Conservation (phyloP, 1,140 invertebrate genomes). For the Telenomus remus region DNA sequence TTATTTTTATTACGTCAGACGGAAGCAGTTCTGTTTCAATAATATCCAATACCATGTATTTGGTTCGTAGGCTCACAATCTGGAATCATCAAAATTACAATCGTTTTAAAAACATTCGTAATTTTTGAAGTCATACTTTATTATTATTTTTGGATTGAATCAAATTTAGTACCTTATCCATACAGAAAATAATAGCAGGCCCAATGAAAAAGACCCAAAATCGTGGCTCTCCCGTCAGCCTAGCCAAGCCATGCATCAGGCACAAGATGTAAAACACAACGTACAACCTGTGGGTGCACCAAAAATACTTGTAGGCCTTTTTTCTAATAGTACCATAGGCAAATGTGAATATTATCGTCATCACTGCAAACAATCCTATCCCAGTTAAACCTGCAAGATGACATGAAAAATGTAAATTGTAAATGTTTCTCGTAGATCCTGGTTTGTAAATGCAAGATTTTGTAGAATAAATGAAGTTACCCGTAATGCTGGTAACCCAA, state of each 20-base stretch:
- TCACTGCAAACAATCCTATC: constrained; percentile 93
- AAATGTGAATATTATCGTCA: constrained; percentile 98
- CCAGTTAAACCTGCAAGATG: constrained; percentile 90
- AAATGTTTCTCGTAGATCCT: too few species aligned
- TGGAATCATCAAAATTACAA: constrained; percentile 62
- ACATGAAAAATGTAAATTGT: too few species aligned
- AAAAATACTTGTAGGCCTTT: constrained; percentile 97
- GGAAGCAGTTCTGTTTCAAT: constrained; percentile 96
- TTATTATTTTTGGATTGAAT: too few species aligned
- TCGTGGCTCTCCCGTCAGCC: constrained; percentile 91
- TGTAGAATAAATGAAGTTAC: constrained; percentile 15
- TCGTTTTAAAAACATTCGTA: too few species aligned
- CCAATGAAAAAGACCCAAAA: constrained; percentile 98
- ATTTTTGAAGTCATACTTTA: too few species aligned
- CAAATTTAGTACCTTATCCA: constrained; percentile 95
- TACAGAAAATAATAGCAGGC: constrained; percentile 91
- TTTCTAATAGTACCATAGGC: constrained; percentile 95
- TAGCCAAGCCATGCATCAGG: constrained; percentile 94
- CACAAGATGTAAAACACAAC: constrained; percentile 92
- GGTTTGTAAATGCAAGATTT: too few species aligned
- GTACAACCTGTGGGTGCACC: constrained; percentile 97
- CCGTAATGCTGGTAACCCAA: constrained; percentile 45
- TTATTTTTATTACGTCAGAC: constrained; percentile 95
- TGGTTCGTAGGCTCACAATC: constrained; percentile 92
- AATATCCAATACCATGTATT: constrained; percentile 95